Evolutionary conservation across 1,140 invertebrate genomes (phyloP), one percentile per base, ranked within the genome.

Genomic region (Callitettix versicolor): DNA sequence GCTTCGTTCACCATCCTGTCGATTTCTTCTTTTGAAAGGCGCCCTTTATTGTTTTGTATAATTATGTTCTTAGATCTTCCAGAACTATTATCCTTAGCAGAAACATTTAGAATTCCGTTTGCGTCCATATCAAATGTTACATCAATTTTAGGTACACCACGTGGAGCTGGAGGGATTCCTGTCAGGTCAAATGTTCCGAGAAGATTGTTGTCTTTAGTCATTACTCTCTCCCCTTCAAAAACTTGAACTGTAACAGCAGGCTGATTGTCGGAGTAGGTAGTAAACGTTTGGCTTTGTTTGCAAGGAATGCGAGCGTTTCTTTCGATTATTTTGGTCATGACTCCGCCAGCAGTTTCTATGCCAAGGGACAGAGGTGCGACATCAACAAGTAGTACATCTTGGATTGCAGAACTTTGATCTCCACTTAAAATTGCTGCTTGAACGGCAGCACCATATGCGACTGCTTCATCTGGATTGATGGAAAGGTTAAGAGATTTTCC

Each of bases 41-140:
- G 85, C 59, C 93, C 92, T 73, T 96, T 96, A 74, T 97, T 94
- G 68, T 97, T 98, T 64, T 91, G 95, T 63, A 98, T 96, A 33
- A 91, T 95, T 69, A 98, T 97, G 72, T 96, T 95, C 74, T 95
- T 96, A 65, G 92, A 88, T 71, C 94, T 95, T 65, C 93, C 93
- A 58, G 94, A 95, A 3, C 84, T 92, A 71, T 85, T 91, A 71
- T 94, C 91, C 21, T 86, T 72, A 26, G 91, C 91, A 6, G 88
- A 88, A 4, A 83, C 80, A 51, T 79, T 80, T 36, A 87, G 68
- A 30, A 87, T 83, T 20, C 83, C 84, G 59, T 85, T 85, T 2
- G 80, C 81, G 60, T 83, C 81, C 36, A 83, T 65, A 58, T 82
- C 79, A 60, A 84, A 82, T 0, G 79, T 79, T 36, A 55, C 57